Percentiles rank a stretch among this genome's conserved stretches.
Evolutionary conservation across 2,888 invertebrate species (phyloP).

Genomic region (Pammene fasciana): DNA sequence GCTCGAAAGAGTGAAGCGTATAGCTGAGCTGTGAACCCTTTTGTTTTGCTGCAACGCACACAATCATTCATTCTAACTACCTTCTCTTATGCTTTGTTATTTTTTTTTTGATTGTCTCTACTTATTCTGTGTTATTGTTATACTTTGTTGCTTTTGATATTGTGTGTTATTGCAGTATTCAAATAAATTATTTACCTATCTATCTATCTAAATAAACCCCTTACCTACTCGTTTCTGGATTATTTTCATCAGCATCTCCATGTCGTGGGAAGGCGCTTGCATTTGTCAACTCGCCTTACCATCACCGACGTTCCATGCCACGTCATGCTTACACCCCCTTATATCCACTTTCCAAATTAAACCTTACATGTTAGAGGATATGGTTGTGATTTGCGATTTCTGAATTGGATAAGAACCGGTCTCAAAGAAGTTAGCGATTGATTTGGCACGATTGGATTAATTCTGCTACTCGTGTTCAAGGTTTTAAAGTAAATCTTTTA

Average conservation of each 20-base stretch:
- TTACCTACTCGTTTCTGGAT: conserved; percentile 14
- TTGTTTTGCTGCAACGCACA: no score
- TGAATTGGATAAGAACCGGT: not conserved
- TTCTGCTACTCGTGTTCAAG: conserved; percentile 30
- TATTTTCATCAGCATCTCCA: conserved; percentile 12
- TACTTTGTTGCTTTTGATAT: no score
- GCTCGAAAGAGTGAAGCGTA: no score
- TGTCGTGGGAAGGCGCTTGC: conserved; percentile 24
- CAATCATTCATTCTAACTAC: no score
- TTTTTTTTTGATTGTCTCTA: no score
- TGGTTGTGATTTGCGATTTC: not conserved
- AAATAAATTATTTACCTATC: no score
- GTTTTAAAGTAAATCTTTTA: conserved; percentile 13
- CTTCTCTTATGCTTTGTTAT: no score
- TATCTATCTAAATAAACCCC: no score
- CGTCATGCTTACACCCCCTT: conserved; percentile 18
- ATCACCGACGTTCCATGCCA: not conserved
- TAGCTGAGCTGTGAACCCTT: no score
- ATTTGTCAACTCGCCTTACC: conserved; percentile 25
- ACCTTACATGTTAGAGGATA: not conserved
- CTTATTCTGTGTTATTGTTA: no score
- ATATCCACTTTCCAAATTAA: not conserved
- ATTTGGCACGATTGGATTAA: conserved; percentile 39
- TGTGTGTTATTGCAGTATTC: no score
- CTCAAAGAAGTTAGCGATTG: conserved; percentile 9